These are phyloP conservation scores for Meganola albula DNA, from an alignment of 2,888 invertebrate genomes.

Conservation along the genomic window DNA sequence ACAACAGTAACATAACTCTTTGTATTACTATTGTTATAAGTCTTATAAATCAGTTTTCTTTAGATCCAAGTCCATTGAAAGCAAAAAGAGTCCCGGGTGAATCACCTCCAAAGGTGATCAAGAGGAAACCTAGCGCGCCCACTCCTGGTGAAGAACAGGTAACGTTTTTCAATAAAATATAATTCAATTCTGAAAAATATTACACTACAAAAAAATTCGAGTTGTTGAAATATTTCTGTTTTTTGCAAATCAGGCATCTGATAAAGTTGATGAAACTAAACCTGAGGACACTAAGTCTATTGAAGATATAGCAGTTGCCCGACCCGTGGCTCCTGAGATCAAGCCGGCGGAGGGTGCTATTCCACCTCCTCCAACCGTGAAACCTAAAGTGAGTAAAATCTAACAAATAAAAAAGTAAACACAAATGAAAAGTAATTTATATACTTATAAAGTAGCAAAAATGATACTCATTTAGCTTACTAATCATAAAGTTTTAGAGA, in stretches of 20 bases:
- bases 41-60: conserved; percentile 6
- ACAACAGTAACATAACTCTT: too few relatives aligned
- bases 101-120: conserved; percentile 69
- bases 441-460: too few relatives aligned
- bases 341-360: conserved; percentile 65
- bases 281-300: conserved; percentile 20
- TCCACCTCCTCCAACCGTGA: conserved; percentile 57
- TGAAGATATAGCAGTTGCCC: conserved; percentile 58
- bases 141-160: conserved; percentile 42
- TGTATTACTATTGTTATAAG: too few relatives aligned
- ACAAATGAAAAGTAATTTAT: too few relatives aligned
- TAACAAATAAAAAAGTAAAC: too few relatives aligned
- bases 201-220: too few relatives aligned
- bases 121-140: conserved; percentile 53
- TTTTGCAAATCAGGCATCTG: conserved; percentile 16
- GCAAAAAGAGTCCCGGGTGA: conserved; percentile 55
- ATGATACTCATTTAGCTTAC: too few relatives aligned
- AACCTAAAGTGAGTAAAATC: conserved; percentile 52
- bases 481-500: too few relatives aligned
- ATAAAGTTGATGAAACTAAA: conserved; percentile 26
- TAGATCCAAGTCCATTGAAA: conserved; percentile 61
- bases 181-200: too few relatives aligned
- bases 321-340: conserved; percentile 65
- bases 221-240: too few relatives aligned
- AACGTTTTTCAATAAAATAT: too few relatives aligned